Base-by-base conservation (phyloP, 2,113 vertebrate species). In the Burhinus oedicnemus region DNA sequence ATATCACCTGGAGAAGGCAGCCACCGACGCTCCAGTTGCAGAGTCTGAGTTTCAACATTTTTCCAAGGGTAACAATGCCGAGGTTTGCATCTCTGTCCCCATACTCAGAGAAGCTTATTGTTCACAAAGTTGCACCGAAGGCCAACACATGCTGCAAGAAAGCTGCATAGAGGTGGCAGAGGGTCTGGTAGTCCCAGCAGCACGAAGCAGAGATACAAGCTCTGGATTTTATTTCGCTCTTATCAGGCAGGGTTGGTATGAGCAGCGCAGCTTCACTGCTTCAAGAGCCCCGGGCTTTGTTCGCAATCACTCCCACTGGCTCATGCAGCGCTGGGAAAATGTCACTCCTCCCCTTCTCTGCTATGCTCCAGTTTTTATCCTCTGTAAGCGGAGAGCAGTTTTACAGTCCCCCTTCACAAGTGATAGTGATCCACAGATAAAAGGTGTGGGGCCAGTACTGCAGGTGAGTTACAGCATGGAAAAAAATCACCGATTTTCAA, bases 281-380 rank as follows among this genome's bases (percentile, higher is more conserved):
- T 95, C 69, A 81, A 94, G 94, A 91, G 94, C 93, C 96, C 95
- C 68, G 55, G 95, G 96, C 95, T 96, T 93, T 86, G 89, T 92
- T 95, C 64, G 1, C 91, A 93, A 75, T 96, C 94, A 92, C 95
- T 95, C 95, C 96, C 95, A 95, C 96, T 66, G 91, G 93, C 62
- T 97, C 94, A 65, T 38, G 85, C 71, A 38, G 83, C 1, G 13
- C 64, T 81, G 86, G 91, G 68, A 70, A 93, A 95, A 83, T 16
- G 29, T 85, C 84, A 82, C 93, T 96, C 85, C 82, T 94, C 78
- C 75, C 84, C 47, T 93, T 76, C 78, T 58, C 40, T 91, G 47
- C 77, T 62, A 21, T 90, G 91, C 74, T 95, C 93, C 45, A 90
- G 51, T 92, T 97, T 96, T 89, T 58, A 81, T 87, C 75, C 76